Base-by-base conservation (phyloP, 2,888 invertebrate genomes). In the Luperina testacea region DNA sequence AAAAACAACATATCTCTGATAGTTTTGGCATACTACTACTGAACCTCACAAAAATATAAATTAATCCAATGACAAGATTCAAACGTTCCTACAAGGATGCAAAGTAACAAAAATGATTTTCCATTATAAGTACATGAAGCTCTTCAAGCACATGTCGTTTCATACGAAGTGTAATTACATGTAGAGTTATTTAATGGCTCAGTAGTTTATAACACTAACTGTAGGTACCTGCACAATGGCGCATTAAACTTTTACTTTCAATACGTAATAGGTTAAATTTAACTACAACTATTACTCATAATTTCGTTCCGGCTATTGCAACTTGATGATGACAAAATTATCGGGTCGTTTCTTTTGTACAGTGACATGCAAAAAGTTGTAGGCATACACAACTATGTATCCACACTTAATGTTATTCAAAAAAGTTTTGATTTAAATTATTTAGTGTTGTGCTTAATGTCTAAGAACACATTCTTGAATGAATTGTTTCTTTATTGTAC, bases 281-380 rank as follows among this genome's bases (percentile, higher is more conserved):
- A 90, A 93, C 91, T 90, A 90, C 88, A 88, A 81, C 85, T 77
- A 88, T 87, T 84, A 88, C 82, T 88, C 86, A 90, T 92, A 92
- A 92, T 92, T 91, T 88, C 72, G 81, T 81, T 85, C 83, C 83
- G 86, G 90, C 87, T 82, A 90, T 91, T 89, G 90, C 88, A 86
- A 88, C 73, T 89, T 89, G 90, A 92, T 92, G 92, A 93, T 88
- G 91, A 92, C 91, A 90, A 94, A 94, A 94, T 93, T 94, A 91
- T 91, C 82, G 86, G 92, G 92, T 93, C 87, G 85, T 91, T 92
- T 94, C 82, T 91, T 94, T 95, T 94, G 93, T 94, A 90, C 38
- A 68, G 64, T 81, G 51, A 80, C 17, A 59, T 45, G 57, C 45
- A n/a, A 76, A 81, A 24, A 32, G 2, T 24, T 69, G 8, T 20